Conservation (phyloP, 1,140 invertebrate genomes). For the Bilobella aurantiaca region DNA sequence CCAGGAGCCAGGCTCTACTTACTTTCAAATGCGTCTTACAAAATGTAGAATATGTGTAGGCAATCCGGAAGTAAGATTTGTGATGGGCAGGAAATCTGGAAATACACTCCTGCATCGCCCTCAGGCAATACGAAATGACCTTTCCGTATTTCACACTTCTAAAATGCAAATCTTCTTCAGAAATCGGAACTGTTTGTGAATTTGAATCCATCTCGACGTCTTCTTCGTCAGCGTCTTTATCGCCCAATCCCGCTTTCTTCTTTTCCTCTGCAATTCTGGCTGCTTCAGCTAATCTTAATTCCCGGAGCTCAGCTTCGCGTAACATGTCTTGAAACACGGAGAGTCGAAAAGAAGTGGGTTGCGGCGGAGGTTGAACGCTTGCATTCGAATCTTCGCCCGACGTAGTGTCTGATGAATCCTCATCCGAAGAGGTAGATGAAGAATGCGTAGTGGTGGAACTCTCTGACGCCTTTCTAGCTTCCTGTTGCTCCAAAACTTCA, state of each 20-base stretch:
- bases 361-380: not conserved
- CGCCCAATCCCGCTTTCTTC: not conserved
- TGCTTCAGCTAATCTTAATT: not conserved
- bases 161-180: conserved; percentile 17
- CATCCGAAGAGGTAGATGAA: conserved; percentile 2
- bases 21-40: conserved; percentile 53
- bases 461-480: too few relatives aligned
- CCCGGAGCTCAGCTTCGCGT: conserved; percentile 8
- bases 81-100: conserved; percentile 80
- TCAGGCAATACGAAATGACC: conserved; percentile 51
- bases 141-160: conserved; percentile 19
- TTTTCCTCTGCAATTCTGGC: not conserved
- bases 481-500: too few relatives aligned
- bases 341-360: conserved; percentile 16
- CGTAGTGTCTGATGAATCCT: not conserved
- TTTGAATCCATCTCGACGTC: not conserved
- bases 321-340: conserved; percentile 18
- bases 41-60: conserved; percentile 70
- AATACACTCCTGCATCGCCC: conserved; percentile 71
- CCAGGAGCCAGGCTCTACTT: conserved; percentile 59
- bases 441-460: too few relatives aligned
- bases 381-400: too few relatives aligned
- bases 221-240: not conserved
- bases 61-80: conserved; percentile 78
- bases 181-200: not conserved